Conservation (phyloP, 1,140 invertebrate species). For the Drosophila pruinosa region DNA sequence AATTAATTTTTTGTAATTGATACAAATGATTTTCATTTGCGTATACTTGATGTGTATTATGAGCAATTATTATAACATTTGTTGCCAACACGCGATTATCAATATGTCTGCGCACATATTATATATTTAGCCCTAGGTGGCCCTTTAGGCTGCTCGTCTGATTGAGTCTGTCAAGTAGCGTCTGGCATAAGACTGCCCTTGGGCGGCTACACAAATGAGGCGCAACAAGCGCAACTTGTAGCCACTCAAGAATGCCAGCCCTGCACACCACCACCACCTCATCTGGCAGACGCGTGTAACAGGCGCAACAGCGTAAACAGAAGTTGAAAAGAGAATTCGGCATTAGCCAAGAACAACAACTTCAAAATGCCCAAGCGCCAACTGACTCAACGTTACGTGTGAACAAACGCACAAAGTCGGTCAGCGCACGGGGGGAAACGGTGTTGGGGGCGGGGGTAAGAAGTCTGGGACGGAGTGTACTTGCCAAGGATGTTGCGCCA, state of each 20-base stretch:
- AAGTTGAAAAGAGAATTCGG: conserved; percentile 61
- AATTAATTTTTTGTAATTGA: background rate
- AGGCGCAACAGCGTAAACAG: conserved; percentile 68
- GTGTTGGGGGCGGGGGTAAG: background rate
- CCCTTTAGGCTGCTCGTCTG: background rate
- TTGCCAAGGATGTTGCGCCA: conserved; percentile 69
- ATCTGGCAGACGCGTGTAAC: conserved; percentile 16
- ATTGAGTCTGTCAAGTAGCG: background rate
- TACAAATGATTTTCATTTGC: background rate
- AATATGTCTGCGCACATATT: background rate
- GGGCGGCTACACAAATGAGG: conserved; percentile 53
- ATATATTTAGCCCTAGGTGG: background rate
- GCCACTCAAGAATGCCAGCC: conserved; percentile 11
- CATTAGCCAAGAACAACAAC: conserved; percentile 48
- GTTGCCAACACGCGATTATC: no score
- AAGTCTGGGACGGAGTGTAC: conserved; percentile 9
- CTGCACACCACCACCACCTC: background rate
- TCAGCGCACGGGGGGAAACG: background rate
- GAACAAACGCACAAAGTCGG: conserved; percentile 37
- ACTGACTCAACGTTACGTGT: conserved; percentile 31
- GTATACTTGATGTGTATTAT: background rate
- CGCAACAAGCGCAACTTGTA: conserved; percentile 67
- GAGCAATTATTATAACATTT: background rate
- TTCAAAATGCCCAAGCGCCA: conserved; percentile 24
- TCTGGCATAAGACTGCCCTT: conserved; percentile 24